Evolutionary conservation across 2,888 invertebrate genomes (phyloP).

Genomic region (Pammene fasciana): DNA sequence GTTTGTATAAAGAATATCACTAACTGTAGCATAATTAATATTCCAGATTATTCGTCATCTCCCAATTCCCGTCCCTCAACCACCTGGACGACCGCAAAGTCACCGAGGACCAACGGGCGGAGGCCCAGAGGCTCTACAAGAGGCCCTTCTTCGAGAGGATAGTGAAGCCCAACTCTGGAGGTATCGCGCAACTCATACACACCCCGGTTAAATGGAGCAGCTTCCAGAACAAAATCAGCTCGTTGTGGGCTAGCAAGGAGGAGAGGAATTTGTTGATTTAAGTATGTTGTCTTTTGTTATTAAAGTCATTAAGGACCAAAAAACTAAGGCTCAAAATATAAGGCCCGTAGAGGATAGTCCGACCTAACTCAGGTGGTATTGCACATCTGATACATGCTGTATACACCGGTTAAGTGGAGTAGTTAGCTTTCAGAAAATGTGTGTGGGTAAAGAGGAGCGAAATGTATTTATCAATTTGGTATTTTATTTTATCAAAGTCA

Average conservation of each 20-base stretch:
- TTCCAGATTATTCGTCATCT: slow-evolving; percentile 88
- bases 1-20: too few species aligned
- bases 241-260: slow-evolving; percentile 57
- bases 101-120: slow-evolving; percentile 85
- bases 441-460: too few species aligned
- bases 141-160: slow-evolving; percentile 83
- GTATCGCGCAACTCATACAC: slow-evolving; percentile 62
- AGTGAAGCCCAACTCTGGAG: slow-evolving; percentile 57
- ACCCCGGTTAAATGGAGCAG: slow-evolving; percentile 64
- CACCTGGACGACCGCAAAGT: slow-evolving; percentile 89
- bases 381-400: too few species aligned
- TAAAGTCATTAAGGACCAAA: background rate
- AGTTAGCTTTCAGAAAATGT: too few species aligned
- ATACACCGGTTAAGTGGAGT: too few species aligned
- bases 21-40: too few species aligned
- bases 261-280: slow-evolving; percentile 59
- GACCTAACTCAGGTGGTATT: too few species aligned
- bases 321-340: background rate
- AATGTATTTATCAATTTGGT: too few species aligned
- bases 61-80: slow-evolving; percentile 86
- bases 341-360: background rate
- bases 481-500: too few species aligned
- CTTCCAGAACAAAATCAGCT: slow-evolving; percentile 61
- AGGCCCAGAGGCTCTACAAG: slow-evolving; percentile 85
- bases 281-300: background rate